Evolutionary conservation across 2,113 vertebrate species (phyloP), one percentile per base, ranked within the genome.

Genomic region (Takifugu bimaculatus): DNA sequence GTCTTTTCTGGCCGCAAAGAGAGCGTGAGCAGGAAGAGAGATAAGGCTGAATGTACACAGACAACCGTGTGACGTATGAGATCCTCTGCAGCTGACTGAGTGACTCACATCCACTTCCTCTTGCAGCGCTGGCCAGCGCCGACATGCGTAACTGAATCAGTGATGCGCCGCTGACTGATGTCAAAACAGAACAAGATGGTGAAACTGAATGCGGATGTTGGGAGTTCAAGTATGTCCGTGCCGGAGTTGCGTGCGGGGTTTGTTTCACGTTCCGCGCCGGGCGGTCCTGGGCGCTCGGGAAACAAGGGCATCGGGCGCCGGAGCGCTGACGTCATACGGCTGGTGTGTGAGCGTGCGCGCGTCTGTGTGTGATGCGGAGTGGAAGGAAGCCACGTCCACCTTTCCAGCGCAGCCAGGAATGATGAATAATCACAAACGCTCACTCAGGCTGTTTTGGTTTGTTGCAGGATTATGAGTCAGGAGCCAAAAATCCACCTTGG

Each of bases 21-120:
- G 68, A 66, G 70, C 58, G 65, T 11, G 60, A n/a, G 6, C 55
- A 67, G 10, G 29, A 63, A 70, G 66, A 69, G 70, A 78, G 72
- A 81, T 82, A 75, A 77, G 63, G 68, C 67, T 42, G 68, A 74
- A 56, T 59, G 68, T 78, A 72, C 80, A 59, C 65, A 68, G 65
- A 67, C 82, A 70, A 67, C 63, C 57, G 58, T 35, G 80, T 85
- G 86, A 84, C 78, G 84, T 83, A 59, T 52, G 67, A 73, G 72
- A 32, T 51, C 20, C 65, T 57, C 49, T 54, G 63, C 81, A 85
- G 83, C 84, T 87, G 81, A 81, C 77, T 77, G 75, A 72, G 71
- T 84, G 79, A 85, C 74, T 77, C 77, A 79, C 39, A 73, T 50
- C 68, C 13, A 77, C 77, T 89, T 89, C 87, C 85, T 78, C 35